These are phyloP conservation scores for Musca domestica DNA, from an alignment of 1,140 invertebrate genomes.

Conservation along the genomic window DNA sequence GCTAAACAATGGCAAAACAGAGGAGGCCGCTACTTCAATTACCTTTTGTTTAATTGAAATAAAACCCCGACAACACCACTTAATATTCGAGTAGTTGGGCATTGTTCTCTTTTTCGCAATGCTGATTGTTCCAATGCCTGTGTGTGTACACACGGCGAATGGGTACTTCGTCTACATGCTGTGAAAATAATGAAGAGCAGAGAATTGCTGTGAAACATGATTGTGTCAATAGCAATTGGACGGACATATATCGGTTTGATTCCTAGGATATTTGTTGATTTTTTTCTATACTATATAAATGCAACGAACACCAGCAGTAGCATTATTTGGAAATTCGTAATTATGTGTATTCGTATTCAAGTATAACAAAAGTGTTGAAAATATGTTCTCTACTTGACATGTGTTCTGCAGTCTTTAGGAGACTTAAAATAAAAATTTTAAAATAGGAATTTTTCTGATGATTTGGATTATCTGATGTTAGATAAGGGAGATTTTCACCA, in stretches of 20 bases:
- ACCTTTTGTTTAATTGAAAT: conserved; percentile 14
- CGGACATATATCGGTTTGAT: no score
- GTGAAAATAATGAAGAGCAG: background rate
- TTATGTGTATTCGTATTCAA: background rate
- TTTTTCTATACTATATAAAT: no score
- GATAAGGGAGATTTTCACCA: no score
- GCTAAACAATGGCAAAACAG: background rate
- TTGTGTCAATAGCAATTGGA: no score
- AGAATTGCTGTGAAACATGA: no score
- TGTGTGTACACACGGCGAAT: no score
- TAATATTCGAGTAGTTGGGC: background rate
- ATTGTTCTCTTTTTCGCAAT: background rate
- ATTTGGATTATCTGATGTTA: no score
- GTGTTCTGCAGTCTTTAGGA: no score
- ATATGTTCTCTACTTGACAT: background rate
- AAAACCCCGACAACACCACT: background rate
- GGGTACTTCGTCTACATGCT: background rate
- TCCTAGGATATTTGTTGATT: background rate
- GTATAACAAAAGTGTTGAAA: background rate
- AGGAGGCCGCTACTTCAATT: conserved; percentile 15
- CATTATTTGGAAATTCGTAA: background rate
- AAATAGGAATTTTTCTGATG: no score
- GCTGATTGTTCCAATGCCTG: background rate
- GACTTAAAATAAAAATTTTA: no score
- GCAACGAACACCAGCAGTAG: background rate